Base-by-base conservation (phyloP, 2,888 invertebrate genomes). In the Brachypterus glaber region DNA sequence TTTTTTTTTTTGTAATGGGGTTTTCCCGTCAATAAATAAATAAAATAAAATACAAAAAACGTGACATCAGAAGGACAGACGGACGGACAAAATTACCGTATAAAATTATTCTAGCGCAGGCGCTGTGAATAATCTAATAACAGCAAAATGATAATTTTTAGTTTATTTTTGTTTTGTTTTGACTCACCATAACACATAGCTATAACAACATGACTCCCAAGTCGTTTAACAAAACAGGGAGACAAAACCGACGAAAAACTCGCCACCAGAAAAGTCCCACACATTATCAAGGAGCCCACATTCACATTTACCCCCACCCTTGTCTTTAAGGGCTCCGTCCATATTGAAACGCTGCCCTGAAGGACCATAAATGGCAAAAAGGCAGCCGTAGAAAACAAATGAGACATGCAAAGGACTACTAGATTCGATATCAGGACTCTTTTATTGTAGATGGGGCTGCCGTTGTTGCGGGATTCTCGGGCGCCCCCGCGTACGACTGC, bases 371-470 rank as follows among this genome's bases (percentile, higher is more conserved):
- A 70, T 8, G 82, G 81, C 15, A 79, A 61, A 11, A 77, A 70
- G 1, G 79, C 77, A 3, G 79, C 75, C 1, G 80, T 77, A 41
- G 75, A 72, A 8, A 78, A 68, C 1, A 76, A 71, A 50, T 79
- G 79, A 17, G 77, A 63, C 45, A 75, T 43, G 59, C 76, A 69
- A 46, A 77, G 59, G 39, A 77, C 60, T 25, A 73, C 59, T 57
- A 79, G 67, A 47, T 70, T 70, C 52, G 63, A 66, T 62, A 63
- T 57, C 52, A 59, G 70, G 62, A 52, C 71, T 43, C 47, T 70
- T 54, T 59, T 69, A 53, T 58, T 74, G 70, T 60, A 76, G 45
- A 65, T 70, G 55, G 58, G 68, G 11, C 11, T 11, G 27, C 26
- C 17, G 13, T 34, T 16, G 17, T 24, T n/a, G 14, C 9, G 13